These are phyloP conservation scores for Serranus cabrilla DNA, from an alignment of 2,797 vertebrate species.

Conservation along the genomic window DNA sequence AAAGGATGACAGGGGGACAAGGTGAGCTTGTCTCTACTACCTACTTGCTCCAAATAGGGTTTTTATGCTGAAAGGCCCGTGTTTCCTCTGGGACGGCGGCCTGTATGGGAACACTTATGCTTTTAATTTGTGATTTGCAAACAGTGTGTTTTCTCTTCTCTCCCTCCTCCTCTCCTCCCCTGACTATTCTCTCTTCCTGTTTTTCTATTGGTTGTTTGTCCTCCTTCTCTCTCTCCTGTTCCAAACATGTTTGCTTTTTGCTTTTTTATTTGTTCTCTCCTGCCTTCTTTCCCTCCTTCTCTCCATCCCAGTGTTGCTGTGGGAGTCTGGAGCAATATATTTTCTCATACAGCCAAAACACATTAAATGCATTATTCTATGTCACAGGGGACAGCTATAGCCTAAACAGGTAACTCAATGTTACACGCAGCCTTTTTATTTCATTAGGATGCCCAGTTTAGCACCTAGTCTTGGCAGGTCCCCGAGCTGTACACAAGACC, in stretches of 20 bases:
- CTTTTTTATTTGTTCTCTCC: constrained; percentile 26
- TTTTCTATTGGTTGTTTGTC: constrained; percentile 51
- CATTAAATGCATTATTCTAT: constrained; percentile 81
- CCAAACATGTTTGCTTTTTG: constrained; percentile 54
- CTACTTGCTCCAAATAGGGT: constrained; percentile 42
- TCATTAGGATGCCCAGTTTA: constrained; percentile 79
- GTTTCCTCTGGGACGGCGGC: constrained; percentile 65
- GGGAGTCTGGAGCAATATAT: constrained; percentile 73
- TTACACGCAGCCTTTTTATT: constrained; percentile 75
- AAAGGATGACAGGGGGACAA: constrained; percentile 39
- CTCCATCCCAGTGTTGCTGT: constrained; percentile 52
- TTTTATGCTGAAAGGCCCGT: constrained; percentile 67
- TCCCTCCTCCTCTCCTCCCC: constrained; percentile 40
- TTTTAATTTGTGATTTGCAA: constrained; percentile 83
- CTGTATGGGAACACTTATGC: constrained; percentile 62
- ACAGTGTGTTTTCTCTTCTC: constrained; percentile 68
- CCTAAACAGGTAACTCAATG: constrained; percentile 74
- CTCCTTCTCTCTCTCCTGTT: constrained; percentile 36
- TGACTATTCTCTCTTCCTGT: constrained; percentile 44
- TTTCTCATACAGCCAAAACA: constrained; percentile 75
- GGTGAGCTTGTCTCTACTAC: constrained; percentile 43
- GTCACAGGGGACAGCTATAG: constrained; percentile 72
- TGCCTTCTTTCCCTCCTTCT: constrained; percentile 27
- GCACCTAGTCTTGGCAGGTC: constrained; percentile 67
- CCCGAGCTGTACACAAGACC: constrained; percentile 66